A percentile compares a stretch with the other conserved stretches of the same genome.
These are phyloP conservation scores for Parotia lawesii DNA, from an alignment of 2,113 vertebrate genomes.

Conservation along the genomic window DNA sequence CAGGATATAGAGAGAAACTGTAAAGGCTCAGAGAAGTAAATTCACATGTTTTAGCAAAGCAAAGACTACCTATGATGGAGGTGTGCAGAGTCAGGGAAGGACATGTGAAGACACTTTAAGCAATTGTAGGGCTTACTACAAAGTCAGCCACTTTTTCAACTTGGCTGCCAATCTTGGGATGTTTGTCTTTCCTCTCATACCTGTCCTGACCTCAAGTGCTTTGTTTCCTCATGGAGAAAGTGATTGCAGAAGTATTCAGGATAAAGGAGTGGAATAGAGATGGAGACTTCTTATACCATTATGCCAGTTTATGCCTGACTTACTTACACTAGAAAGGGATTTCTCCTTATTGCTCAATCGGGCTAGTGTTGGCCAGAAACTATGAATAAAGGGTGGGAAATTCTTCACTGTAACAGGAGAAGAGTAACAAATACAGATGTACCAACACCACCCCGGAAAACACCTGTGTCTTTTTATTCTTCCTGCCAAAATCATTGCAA, in stretches of 20 bases:
- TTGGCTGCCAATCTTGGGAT: not conserved
- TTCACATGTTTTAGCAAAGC: not conserved
- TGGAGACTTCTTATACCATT: not conserved
- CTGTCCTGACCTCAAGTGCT: not conserved
- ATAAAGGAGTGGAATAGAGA: not conserved
- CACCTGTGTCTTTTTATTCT: not conserved
- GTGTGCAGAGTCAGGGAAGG: not conserved
- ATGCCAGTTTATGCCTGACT: not conserved
- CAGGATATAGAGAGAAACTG: not conserved
- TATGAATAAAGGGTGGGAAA: not conserved
- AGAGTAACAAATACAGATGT: not conserved
- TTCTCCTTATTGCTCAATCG: not conserved
- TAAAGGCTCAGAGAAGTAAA: not conserved
- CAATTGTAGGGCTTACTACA: not conserved
- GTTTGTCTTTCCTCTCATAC: not conserved
- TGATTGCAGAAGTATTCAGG: not conserved
- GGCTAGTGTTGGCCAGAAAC: not conserved
- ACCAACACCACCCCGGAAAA: not conserved
- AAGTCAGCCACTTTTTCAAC: not conserved
- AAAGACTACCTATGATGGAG: not conserved
- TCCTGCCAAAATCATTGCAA: not conserved
- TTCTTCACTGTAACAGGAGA: not conserved
- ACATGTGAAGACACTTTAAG: not conserved
- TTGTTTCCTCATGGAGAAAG: not conserved
- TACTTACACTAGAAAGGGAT: not conserved